phyloP scores from a whole-genome alignment of 1,140 invertebrate species.

The Limonius californicus region DNA sequence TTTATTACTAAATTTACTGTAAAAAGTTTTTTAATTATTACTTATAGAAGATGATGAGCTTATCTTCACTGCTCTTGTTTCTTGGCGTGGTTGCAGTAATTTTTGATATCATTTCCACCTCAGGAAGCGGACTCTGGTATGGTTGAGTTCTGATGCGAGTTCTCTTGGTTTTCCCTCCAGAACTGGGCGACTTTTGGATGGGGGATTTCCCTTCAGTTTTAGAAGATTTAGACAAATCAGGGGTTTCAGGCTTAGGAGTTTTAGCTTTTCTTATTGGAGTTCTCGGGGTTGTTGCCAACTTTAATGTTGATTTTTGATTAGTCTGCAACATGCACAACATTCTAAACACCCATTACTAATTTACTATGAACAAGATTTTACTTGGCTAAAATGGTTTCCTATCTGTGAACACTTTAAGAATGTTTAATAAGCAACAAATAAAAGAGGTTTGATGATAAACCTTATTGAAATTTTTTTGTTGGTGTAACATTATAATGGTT shows the following conservation, averaged over 20 bases:
- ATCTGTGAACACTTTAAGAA: no score
- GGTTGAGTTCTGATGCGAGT: slow-evolving; percentile 52
- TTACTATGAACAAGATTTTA: no score
- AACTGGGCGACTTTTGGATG: slow-evolving; percentile 28
- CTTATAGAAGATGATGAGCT: slow-evolving; percentile 81
- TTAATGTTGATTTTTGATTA: slow-evolving; percentile 50
- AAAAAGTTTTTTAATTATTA: no score
- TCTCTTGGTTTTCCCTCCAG: slow-evolving; percentile 32
- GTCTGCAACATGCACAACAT: no score
- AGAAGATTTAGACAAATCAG: slow-evolving; percentile 44
- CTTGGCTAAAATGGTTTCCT: no score
- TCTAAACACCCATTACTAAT: no score
- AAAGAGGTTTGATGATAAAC: no score
- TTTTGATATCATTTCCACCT: slow-evolving; percentile 70
- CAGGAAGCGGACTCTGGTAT: slow-evolving; percentile 77
- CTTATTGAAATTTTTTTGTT: no score
- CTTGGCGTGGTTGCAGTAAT: slow-evolving; percentile 60
- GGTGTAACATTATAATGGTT: no score
- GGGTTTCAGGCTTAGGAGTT: slow-evolving; percentile 38
- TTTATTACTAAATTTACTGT: background rate
- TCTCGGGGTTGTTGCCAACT: slow-evolving; percentile 51
- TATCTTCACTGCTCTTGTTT: slow-evolving; percentile 67
- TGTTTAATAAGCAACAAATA: no score
- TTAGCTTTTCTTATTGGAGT: slow-evolving; percentile 48
- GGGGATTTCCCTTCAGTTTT: slow-evolving; percentile 32